Percentiles rank a stretch among this genome's conserved stretches.
Evolutionary conservation across 2,797 vertebrate genomes (phyloP).

Genomic region (Syngnathus acus): DNA sequence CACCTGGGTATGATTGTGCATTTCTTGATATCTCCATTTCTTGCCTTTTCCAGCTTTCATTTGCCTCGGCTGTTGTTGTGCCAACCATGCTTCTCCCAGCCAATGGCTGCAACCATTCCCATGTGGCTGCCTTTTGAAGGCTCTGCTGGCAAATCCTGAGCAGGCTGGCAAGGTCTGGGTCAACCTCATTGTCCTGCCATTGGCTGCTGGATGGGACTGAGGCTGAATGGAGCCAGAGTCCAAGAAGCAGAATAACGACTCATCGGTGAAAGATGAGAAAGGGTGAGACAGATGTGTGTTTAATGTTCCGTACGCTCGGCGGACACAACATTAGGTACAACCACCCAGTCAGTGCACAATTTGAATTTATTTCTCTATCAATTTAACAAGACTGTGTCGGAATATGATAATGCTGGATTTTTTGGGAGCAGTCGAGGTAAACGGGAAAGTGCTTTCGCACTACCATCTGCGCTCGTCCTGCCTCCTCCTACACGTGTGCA

Average conservation of each 20-base stretch:
- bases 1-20: neutral
- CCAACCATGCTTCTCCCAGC: slow-evolving; percentile 29
- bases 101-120: slow-evolving; percentile 21
- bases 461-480: slow-evolving; percentile 34
- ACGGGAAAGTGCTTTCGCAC: slow-evolving; percentile 9
- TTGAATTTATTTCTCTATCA: neutral
- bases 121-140: slow-evolving; percentile 43
- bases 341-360: neutral
- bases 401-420: neutral
- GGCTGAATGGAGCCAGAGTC: slow-evolving; percentile 86
- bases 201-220: slow-evolving; percentile 81
- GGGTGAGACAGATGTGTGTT: slow-evolving; percentile 68
- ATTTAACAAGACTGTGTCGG: too few relatives aligned
- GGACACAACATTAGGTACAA: neutral
- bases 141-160: slow-evolving; percentile 52
- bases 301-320: neutral
- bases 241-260: slow-evolving; percentile 84
- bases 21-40: neutral
- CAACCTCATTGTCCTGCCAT: slow-evolving; percentile 79
- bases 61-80: slow-evolving; percentile 25
- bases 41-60: slow-evolving; percentile 26
- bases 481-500: slow-evolving; percentile 5
- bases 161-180: slow-evolving; percentile 54
- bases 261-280: slow-evolving; percentile 87
- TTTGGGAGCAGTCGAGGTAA: slow-evolving; percentile 7